Base-by-base conservation (phyloP, 2,888 invertebrate genomes). In the Pyralis farinalis region DNA sequence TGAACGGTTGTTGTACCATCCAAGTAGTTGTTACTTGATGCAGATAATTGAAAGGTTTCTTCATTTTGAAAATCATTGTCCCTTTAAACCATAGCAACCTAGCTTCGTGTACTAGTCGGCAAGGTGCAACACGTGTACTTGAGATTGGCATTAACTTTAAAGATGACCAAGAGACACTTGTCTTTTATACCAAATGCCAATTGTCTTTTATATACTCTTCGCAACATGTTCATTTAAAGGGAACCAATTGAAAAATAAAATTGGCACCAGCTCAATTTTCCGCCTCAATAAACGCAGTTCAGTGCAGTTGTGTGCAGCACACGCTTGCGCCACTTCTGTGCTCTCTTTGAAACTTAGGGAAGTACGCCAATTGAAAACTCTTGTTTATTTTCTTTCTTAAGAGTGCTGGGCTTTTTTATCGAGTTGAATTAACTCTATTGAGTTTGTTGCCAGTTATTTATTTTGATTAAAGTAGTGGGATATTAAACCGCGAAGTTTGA, bases 221-320 rank as follows among this genome's bases (percentile, higher is more conserved):
- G 29, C 34, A 41, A 36, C 35, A 41, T 27, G 32, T 35, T 53
- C 55, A 51, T 44, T 43, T 46, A 53, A 50, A 53, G 54, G 51
- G 51, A 50, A 51, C 54, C 62, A 72, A 80, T 76, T 76, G 78
- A 76, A 79, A 76, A 82, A 77, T 72, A 75, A 71, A 77, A 81
- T 76, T 81, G 82, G 82, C 81, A 76, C 71, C 69, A 71, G 63
- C 69, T 80, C 80, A 76, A 78, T 83, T 82, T 80, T 71, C 70
- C 70, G 74, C 67, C 55, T 71, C 76, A 70, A 75, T 77, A 73
- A 74, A 75, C 69, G 72, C 78, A 75, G 73, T 76, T 71, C 61
- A 63, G 62, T 60, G 60, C 71, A 70, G 59, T 65, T 72, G 71
- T 69, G 67, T 64, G 57, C 58, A 51, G 47, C 58, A 58, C 55